Evolutionary conservation across 2,888 invertebrate species (phyloP), one percentile per base, ranked within the genome.

Genomic region (Cataglyphis albicans): DNA sequence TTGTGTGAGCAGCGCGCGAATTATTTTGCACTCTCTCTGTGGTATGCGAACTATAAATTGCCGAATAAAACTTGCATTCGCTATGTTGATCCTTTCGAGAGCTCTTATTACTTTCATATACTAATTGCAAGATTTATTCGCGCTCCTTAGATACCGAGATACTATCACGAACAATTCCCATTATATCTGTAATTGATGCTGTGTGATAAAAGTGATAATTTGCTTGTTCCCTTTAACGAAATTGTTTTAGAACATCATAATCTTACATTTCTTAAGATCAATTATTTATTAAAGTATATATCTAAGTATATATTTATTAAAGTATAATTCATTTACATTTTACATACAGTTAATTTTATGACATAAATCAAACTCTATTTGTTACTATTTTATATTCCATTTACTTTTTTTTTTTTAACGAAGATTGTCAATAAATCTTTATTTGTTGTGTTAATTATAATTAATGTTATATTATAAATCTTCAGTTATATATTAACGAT

Each of bases 1-100:
- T 83, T 63, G 68, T 29, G 41, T 68, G 55, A 76, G 76, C 68
- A 65, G 38, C 32, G 48, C 32, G 44, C 41, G 25, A 63, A 25
- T 59, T 64, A 59, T 32, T 68, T 78, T 55, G 65, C 64, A 83
- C 86, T 86, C 75, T 75, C 67, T 81, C 21, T 29, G 32, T 41
- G 44, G 21, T 25, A 67, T 25, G 44, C 35, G 48, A 74, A 32
- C 67, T 81, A 82, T 61, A 78, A 70, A 87, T 57, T 70, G 41
- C 61, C 74, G 41, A 73, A 48, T 75, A 65, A 70, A 80, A 74
- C 61, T 65, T 75, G 38, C 76, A 38, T 38, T 73, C 44, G 75
- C 35, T 61, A 61, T 81, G 61, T 81, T 81, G 78, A 78, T 52
- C 78, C 72, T 70, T 78, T 25, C 72, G 61, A 70, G 61, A 48